Conservation (phyloP, 1,140 invertebrate species). For the Schlechtendalia chinensis region DNA sequence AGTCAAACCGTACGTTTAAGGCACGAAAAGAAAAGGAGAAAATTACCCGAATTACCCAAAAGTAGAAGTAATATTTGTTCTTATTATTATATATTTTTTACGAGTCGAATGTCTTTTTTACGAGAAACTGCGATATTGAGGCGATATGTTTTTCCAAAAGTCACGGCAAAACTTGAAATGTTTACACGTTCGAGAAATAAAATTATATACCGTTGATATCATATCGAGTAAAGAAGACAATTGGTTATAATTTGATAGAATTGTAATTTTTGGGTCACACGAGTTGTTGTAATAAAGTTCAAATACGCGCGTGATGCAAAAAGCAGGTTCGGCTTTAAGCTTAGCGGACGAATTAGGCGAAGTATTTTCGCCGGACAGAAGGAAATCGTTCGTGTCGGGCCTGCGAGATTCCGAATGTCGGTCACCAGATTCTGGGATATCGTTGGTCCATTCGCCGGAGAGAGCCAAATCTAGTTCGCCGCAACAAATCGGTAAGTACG, state of each 20-base stretch:
- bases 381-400: slow-evolving; percentile 31
- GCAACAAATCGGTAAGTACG: slow-evolving; percentile 20
- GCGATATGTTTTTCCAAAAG: no score
- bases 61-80: slow-evolving; percentile 61
- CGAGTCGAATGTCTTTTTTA: slow-evolving; percentile 1
- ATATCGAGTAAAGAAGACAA: not conserved
- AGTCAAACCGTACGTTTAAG: slow-evolving; percentile 51
- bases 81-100: not conserved
- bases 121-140: not conserved
- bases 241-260: not conserved
- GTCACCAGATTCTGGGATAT: slow-evolving; percentile 77
- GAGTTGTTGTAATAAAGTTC: not conserved
- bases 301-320: not conserved
- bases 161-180: no score
- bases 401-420: slow-evolving; percentile 36
- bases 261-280: not conserved
- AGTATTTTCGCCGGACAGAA: slow-evolving; percentile 46
- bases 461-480: slow-evolving; percentile 81
- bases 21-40: slow-evolving; percentile 70
- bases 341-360: slow-evolving; percentile 54
- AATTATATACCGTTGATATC: not conserved
- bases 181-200: no score
- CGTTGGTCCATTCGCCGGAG: slow-evolving; percentile 84
- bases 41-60: slow-evolving; percentile 83
- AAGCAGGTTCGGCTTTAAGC: slow-evolving; percentile 52